phyloP scores from a whole-genome alignment of 2,113 vertebrate species.

The Dromiciops gliroides region DNA sequence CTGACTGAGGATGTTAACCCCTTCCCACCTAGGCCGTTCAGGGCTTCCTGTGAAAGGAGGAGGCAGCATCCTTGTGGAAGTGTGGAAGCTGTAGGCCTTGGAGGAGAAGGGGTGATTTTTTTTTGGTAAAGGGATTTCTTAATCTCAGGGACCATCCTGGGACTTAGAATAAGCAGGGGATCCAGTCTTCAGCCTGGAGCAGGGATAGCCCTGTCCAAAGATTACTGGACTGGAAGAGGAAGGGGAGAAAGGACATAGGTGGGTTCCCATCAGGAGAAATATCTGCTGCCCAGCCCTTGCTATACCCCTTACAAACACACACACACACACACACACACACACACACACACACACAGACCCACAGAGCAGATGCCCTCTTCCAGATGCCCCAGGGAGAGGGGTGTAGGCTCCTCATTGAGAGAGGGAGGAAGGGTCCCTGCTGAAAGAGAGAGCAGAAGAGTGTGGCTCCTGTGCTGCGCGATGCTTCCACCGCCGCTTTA shows the following conservation, averaged over 20 bases:
- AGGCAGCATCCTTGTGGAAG: not conserved
- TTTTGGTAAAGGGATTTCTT: not conserved
- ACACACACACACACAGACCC: not conserved
- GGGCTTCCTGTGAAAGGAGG: not conserved
- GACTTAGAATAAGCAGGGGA: not conserved
- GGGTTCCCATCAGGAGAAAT: not conserved
- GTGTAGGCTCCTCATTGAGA: not conserved
- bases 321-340: not conserved
- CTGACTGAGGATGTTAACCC: not conserved
- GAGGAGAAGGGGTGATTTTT: not conserved
- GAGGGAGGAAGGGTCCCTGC: slow-evolving; percentile 45
- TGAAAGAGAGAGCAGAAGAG: slow-evolving; percentile 61
- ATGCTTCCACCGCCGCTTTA: slow-evolving; percentile 74
- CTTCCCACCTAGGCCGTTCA: not conserved
- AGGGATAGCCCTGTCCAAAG: not conserved
- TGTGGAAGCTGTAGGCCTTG: not conserved
- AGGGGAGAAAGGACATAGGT: not conserved
- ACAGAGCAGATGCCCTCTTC: not conserved
- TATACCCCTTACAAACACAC: not conserved
- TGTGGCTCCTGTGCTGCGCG: slow-evolving; percentile 68
- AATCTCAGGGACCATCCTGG: not conserved
- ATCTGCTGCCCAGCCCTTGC: not conserved
- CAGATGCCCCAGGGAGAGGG: not conserved
- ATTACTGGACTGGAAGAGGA: not conserved
- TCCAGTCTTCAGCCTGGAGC: not conserved